phyloP scores from a whole-genome alignment of 23 tunicate genomes.

The Corella eumyota region DNA sequence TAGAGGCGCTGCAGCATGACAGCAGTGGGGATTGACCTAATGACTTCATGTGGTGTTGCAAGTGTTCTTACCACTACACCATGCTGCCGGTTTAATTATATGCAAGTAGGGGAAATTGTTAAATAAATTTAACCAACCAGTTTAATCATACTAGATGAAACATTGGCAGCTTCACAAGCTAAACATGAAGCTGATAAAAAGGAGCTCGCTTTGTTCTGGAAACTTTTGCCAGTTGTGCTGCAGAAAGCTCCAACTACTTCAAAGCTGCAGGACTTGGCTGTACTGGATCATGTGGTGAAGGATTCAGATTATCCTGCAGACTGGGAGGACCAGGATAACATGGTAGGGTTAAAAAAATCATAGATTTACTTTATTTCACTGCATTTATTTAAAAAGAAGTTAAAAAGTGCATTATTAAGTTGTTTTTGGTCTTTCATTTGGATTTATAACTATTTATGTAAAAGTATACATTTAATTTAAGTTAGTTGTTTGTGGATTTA shows the following conservation, averaged over 20 bases:
- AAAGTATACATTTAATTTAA: no score
- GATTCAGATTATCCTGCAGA: slow-evolving; percentile 42
- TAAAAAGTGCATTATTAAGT: neutral
- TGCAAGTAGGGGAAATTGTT: no score
- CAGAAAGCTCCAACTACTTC: slow-evolving; percentile 40
- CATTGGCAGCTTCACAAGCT: slow-evolving; percentile 18
- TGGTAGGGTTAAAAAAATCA: slow-evolving; percentile 38
- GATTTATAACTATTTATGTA: no score
- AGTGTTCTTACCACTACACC: no score
- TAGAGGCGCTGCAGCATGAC: no score
- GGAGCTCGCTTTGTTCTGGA: slow-evolving; percentile 76
- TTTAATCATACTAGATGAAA: no score
- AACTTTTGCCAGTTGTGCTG: slow-evolving; percentile 63
- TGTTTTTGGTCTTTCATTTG: neutral
- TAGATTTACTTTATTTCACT: neutral
- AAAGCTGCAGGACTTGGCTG: slow-evolving; percentile 48
- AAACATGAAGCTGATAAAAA: slow-evolving; percentile 25
- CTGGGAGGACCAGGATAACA: slow-evolving; percentile 61
- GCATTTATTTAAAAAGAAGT: neutral
- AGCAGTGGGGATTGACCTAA: no score
- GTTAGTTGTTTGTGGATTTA: neutral
- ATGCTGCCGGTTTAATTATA: no score
- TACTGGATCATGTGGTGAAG: slow-evolving; percentile 28
- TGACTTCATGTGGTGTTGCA: no score
- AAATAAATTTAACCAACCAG: no score